Evolutionary conservation across 1,140 invertebrate genomes (phyloP), one percentile per base, ranked within the genome.

Genomic region (Trichomalopsis sarcophagae): DNA sequence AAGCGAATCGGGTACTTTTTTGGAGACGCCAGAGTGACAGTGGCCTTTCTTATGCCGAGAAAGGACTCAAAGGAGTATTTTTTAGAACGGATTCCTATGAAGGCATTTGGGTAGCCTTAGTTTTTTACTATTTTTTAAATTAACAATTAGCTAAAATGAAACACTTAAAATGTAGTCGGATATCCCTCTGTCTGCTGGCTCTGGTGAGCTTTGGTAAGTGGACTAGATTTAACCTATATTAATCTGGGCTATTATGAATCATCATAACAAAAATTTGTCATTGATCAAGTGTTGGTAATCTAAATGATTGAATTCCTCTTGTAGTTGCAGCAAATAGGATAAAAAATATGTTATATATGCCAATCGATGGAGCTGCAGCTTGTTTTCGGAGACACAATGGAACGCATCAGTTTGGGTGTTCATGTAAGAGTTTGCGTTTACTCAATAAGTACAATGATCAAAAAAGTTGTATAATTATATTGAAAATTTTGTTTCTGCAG

Each of bases 331-430:
- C 91, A 4, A 95, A 96, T 87, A 94, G 96, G 87, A 95, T 96
- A 6, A 95, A 95, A 89, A 95, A 97, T 88, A 96, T 96, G 93
- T 98, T 98, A 93, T 98, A 98, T 91, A 94, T 95, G 88, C 91
- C 95, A 11, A 95, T 98, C 69, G 93, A 95, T 88, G 96, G 95
- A 69, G 94, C 94, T 75, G 94, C 95, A 84, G 95, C 96, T 77
- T 99, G 98, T 94, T 98, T 98, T 90, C 94, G 97, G 87, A 94
- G 97, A 87, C 93, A 99, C 66, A 99, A 99, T 95, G 97, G 96
- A 73, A 98, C 98, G 27, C 97, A 99, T 94, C 97, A 98, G 91
- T 96, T 97, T 90, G 98, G 98, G 84, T 99, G 98, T 93, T 95
- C 96, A 62, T 98, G 97, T 97, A 95, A 96, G 95, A 95, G 88